Evolutionary conservation across 64 coral and sea anemone genomes (phyloP), one percentile per base, ranked within the genome.

Genomic region (Acropora tenuis): DNA sequence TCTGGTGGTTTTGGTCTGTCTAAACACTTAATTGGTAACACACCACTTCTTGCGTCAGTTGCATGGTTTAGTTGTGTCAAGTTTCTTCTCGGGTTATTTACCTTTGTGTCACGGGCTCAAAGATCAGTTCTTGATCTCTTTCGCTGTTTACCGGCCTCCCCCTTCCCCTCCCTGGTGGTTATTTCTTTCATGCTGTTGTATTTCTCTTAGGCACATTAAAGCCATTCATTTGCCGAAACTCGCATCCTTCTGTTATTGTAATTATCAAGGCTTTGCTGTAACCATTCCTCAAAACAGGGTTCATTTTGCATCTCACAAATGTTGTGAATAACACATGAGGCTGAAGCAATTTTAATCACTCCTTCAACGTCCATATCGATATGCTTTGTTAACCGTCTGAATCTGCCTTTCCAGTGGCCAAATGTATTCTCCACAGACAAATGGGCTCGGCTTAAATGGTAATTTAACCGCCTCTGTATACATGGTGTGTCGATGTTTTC

Each of bases 321-420:
- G 69, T 94, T 94, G 60, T 94, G 93, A 78, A 94, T 41, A 69
- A 94, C 69, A 59, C 88, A 94, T 49, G 75, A 94, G 87, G 93
- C 93, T 44, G 81, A 57, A 19, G 86, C 88, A 13, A 90, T 42
- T 12, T 77, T 16, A 17, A 77, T 57, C 69, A 78, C 69, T 47
- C 20, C 40, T n/a, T 90, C 79, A 52, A 94, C 60, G 6, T 50
- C 63, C 47, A 94, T 72, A 41, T 90, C 82, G 43, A 90, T 50
- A 59, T 68, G 46, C 48, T 94, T 94, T 16, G 75, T 71, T 20
- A 94, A 87, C 75, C 75, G 82, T 17, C 74, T 16, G 72, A 94
- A 94, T 17, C 93, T 48, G 6, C 93, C 93, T 43, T 94, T 87
- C 93, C 93, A 94, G 16, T 76, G 65, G 1, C 93, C 93, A 80